Percentiles rank a stretch among this genome's conserved stretches.
These are phyloP conservation scores for Peribatodes rhomboidaria DNA, from an alignment of 2,888 invertebrate genomes.

Conservation along the genomic window DNA sequence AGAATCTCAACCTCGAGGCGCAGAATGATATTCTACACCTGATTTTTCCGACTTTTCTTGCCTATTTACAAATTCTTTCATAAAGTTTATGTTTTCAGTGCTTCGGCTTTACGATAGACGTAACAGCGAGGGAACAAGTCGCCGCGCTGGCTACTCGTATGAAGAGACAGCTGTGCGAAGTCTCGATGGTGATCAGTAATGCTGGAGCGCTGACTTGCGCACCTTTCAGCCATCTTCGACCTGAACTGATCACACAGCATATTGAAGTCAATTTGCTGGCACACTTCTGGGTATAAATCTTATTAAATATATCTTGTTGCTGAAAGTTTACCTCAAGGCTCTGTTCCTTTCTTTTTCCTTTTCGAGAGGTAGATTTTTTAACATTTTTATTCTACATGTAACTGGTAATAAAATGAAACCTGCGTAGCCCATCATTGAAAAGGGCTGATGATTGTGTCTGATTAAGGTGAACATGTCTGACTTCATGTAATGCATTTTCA, in stretches of 20 bases:
- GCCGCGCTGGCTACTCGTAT: slow-evolving; percentile 69
- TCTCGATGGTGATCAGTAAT: slow-evolving; percentile 78
- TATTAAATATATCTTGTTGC: not conserved
- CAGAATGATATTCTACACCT: not conserved
- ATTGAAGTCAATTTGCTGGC: slow-evolving; percentile 76
- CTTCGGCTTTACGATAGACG: slow-evolving; percentile 78
- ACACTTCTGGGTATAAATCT: slow-evolving; percentile 74
- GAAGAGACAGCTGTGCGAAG: slow-evolving; percentile 71
- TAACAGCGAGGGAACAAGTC: slow-evolving; percentile 80
- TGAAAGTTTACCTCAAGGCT: not conserved
- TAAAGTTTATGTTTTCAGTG: slow-evolving; percentile 58
- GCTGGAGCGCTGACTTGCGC: slow-evolving; percentile 69
- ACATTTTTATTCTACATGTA: no score
- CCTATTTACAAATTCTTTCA: not conserved
- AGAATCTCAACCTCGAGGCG: no score
- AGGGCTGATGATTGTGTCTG: no score
- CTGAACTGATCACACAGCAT: slow-evolving; percentile 65
- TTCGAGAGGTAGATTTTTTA: no score
- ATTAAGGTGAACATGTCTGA: no score
- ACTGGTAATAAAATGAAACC: no score
- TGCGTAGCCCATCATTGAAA: no score
- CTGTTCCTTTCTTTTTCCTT: no score
- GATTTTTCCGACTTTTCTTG: not conserved
- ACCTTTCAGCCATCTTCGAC: slow-evolving; percentile 66
- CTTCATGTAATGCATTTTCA: slow-evolving; percentile 49